These are phyloP conservation scores for Microctonus aethiopoides DNA, from an alignment of 2,888 invertebrate species.

Conservation along the genomic window DNA sequence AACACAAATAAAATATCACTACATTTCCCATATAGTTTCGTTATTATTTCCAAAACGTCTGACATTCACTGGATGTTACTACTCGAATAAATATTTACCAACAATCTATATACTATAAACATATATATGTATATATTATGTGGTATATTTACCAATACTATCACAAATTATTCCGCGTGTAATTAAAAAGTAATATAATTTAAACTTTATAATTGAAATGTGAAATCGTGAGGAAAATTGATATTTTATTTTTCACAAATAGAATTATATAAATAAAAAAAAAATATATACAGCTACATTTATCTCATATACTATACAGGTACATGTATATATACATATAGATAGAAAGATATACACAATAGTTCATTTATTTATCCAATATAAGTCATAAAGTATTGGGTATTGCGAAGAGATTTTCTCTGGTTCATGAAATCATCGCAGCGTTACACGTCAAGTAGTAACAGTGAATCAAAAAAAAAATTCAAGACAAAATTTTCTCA, in stretches of 20 bases:
- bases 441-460: not conserved
- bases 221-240: not conserved
- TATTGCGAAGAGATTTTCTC: not conserved
- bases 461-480: conserved; percentile 7
- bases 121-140: no score
- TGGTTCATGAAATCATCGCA: not conserved
- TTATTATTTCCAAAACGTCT: conserved; percentile 7
- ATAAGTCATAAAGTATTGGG: conserved; percentile 10
- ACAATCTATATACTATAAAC: no score
- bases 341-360: no score
- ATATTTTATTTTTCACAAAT: not conserved
- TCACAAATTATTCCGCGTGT: no score
- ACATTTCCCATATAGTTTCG: not conserved
- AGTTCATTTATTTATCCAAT: not conserved
- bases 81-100: not conserved
- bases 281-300: no score
- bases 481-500: not conserved
- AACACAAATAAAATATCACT: not conserved
- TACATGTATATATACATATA: no score
- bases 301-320: no score
- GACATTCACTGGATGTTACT: conserved; percentile 15
- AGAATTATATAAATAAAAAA: no score
- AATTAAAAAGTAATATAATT: no score
- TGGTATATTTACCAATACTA: no score
- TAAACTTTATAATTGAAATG: not conserved